phyloP scores from a whole-genome alignment of 1,140 invertebrate genomes.

The Hyles euphorbiae region DNA sequence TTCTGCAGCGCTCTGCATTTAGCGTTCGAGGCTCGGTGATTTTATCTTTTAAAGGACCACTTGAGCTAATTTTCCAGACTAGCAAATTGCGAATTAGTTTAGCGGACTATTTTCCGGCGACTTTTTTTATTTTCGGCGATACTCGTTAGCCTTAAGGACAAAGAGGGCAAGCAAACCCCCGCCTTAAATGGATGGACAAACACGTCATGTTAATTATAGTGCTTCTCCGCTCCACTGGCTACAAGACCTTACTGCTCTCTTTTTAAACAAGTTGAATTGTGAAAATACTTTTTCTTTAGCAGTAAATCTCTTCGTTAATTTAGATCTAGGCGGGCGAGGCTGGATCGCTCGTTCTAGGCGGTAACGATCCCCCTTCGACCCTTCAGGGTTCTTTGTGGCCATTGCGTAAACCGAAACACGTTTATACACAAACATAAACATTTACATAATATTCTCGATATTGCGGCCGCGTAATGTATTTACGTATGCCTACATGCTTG shows the following conservation, averaged over 20 bases:
- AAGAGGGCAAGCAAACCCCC: background rate
- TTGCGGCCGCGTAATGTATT: too few relatives aligned
- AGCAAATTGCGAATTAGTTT: conserved; percentile 3
- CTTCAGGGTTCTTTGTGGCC: conserved; percentile 10
- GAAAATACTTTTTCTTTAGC: conserved; percentile 21
- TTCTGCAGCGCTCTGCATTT: background rate
- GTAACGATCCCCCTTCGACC: conserved; percentile 14
- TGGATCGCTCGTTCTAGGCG: conserved; percentile 11
- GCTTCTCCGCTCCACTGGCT: conserved; percentile 16
- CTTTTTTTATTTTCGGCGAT: conserved; percentile 4
- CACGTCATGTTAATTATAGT: conserved; percentile 18
- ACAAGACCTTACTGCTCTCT: conserved; percentile 8
- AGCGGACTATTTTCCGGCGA: background rate
- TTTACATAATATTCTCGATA: conserved; percentile 1
- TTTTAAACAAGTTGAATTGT: conserved; percentile 21
- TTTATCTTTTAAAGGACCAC: background rate
- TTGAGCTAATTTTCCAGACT: background rate
- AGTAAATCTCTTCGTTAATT: conserved; percentile 27
- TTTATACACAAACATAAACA: background rate
- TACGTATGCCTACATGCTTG: too few relatives aligned
- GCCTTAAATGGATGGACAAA: conserved; percentile 5
- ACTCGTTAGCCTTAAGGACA: background rate
- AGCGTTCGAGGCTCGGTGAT: conserved; percentile 3
- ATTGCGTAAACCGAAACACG: background rate
- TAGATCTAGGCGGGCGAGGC: conserved; percentile 14